Percentiles rank a stretch among this genome's conserved stretches.
These are phyloP conservation scores for Lasiurus borealis DNA, from an alignment of 2,113 vertebrate species.

Conservation along the genomic window DNA sequence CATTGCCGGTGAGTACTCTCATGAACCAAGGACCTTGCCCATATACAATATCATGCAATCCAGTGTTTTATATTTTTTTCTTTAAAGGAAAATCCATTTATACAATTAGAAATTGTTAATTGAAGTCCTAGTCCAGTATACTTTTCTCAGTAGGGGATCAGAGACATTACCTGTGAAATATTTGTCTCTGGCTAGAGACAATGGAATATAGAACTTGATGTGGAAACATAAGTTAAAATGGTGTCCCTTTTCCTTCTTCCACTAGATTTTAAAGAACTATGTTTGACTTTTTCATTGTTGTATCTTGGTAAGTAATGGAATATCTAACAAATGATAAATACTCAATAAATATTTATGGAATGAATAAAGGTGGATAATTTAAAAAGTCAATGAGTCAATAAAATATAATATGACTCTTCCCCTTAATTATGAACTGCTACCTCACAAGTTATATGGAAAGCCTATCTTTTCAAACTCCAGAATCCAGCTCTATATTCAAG, in stretches of 20 bases:
- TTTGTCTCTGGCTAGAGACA: neutral
- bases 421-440: neutral
- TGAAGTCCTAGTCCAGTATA: neutral
- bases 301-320: neutral
- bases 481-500: neutral
- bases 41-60: neutral
- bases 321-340: neutral
- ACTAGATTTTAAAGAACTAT: neutral
- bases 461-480: neutral
- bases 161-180: neutral
- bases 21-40: neutral
- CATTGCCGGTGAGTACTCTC: neutral
- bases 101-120: constrained; percentile 2
- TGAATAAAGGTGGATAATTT: neutral
- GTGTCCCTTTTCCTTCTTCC: neutral
- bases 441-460: neutral
- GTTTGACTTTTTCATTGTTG: neutral
- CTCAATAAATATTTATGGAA: neutral
- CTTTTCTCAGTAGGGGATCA: neutral
- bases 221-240: neutral
- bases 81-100: neutral
- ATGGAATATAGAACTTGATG: neutral
- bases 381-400: neutral
- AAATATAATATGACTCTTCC: neutral
- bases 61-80: constrained; percentile 31